Conservation (phyloP, 2,797 vertebrate species). For the Pangasius larnaudii region DNA sequence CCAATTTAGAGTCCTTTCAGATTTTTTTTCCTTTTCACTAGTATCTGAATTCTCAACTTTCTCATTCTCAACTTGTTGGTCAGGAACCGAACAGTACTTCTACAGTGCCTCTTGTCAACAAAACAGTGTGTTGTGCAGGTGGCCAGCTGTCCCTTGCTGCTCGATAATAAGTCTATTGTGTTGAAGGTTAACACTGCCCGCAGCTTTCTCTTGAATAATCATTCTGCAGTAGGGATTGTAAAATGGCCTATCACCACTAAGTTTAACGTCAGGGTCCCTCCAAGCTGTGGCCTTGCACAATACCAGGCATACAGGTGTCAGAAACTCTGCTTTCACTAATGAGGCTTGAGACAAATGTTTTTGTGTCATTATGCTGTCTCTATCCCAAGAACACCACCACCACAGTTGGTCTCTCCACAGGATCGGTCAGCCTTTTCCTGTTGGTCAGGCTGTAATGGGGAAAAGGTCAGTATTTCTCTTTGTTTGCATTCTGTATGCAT, state of each 20-base stretch:
- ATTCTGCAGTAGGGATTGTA: conserved; percentile 35
- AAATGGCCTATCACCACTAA: conserved; percentile 35
- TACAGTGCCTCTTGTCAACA: conserved; percentile 45
- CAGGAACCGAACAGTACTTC: conserved; percentile 17
- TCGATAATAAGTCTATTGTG: conserved; percentile 45
- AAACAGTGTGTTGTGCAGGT: conserved; percentile 37
- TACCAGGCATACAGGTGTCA: conserved; percentile 1
- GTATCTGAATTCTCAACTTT: not conserved
- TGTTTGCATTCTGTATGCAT: not conserved
- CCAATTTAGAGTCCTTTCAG: not conserved
- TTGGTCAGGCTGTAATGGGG: not conserved
- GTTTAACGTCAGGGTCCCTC: conserved; percentile 47
- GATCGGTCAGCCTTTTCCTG: conserved; percentile 6
- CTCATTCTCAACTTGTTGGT: conserved; percentile 8
- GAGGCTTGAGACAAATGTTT: conserved; percentile 14
- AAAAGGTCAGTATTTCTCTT: conserved; percentile 6
- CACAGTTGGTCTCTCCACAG: not conserved
- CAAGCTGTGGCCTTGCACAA: conserved; percentile 22
- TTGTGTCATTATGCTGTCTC: conserved; percentile 29
- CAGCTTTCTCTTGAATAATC: conserved; percentile 50
- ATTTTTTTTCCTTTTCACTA: conserved; percentile 78
- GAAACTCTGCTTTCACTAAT: conserved; percentile 17
- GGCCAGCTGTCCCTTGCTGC: conserved; percentile 39
- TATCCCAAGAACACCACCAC: not conserved
- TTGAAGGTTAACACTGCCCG: conserved; percentile 38